Evolutionary conservation across 1,140 invertebrate genomes (phyloP), one percentile per base, ranked within the genome.

Genomic region (Popillia japonica): DNA sequence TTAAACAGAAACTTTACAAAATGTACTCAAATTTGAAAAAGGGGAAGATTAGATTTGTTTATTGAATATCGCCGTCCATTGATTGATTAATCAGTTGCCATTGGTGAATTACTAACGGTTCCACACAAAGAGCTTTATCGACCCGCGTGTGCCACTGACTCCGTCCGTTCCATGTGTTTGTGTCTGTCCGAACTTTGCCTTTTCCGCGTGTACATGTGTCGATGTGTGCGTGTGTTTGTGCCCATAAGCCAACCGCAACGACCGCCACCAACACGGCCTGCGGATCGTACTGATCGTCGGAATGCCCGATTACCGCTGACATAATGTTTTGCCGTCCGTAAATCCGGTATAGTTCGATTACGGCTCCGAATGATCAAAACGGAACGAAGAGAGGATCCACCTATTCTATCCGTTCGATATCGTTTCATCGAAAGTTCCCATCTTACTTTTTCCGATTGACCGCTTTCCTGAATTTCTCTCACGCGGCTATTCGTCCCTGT

Each of bases 391-490:
- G 48, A 55, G 48, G 48, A 55, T 55, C 17, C 48, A 55, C 48
- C 48, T 55, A 55, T 55, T 14, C 48, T n/a, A 44, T 44, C 9
- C 42, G 9, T 6, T 17, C 48, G 14, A n/a, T 17, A 17, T n/a
- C 14, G 17, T 55, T 55, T 14, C 48, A 17, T 55, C 14, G 14
- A 17, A 55, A n/a, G 14, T 55, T 55, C 17, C 48, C 48, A 14
- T 55, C 48, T 55, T 55, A 55, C 48, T 55, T 55, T 55, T 55
- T 55, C 48, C 48, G 48, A 55, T 55, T n/a, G 48, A 55, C 48
- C 48, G 48, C 14, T 55, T 55, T 17, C 11, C 10, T 14, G 48
- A 55, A 55, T 55, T 55, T 55, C 48, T 14, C 48, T 55, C 17
- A 55, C 48, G 48, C 48, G 6, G 27, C 48, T 14, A 7, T n/a